Evolutionary conservation across 2,888 invertebrate species (phyloP).

Genomic region (Apamea monoglypha): DNA sequence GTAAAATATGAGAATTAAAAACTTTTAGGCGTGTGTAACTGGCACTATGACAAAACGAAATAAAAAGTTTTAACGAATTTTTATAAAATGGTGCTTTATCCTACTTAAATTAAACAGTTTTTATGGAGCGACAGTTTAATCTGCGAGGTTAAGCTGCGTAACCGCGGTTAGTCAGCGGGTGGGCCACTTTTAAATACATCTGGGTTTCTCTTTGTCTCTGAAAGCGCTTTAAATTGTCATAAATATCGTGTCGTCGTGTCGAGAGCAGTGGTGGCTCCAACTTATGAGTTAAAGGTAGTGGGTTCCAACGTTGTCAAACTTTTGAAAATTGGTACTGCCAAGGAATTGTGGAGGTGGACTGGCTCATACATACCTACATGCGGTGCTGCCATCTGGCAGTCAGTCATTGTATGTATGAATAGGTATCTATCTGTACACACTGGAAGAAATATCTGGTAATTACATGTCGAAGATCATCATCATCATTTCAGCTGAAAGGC

Average conservation of each 20-base stretch:
- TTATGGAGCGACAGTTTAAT: constrained; percentile 4
- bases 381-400: neutral
- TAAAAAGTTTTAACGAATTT: constrained; percentile 13
- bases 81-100: constrained; percentile 23
- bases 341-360: neutral
- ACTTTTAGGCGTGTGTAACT: constrained; percentile 24
- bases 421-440: neutral
- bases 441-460: neutral
- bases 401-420: too few species aligned
- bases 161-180: too few species aligned
- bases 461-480: too few species aligned
- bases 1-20: constrained; percentile 41
- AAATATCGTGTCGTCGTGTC: too few species aligned
- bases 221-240: neutral
- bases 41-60: constrained; percentile 33
- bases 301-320: too few species aligned
- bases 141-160: neutral
- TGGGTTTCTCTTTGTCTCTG: too few species aligned
- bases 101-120: constrained; percentile 8
- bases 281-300: too few species aligned
- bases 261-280: too few species aligned
- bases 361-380: neutral
- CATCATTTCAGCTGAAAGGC: too few species aligned
- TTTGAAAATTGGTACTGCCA: neutral
- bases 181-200: neutral